A percentile compares a stretch with the other conserved stretches of the same genome.
Conservation (phyloP, 2,113 vertebrate species). For the Colossoma macropomum region DNA sequence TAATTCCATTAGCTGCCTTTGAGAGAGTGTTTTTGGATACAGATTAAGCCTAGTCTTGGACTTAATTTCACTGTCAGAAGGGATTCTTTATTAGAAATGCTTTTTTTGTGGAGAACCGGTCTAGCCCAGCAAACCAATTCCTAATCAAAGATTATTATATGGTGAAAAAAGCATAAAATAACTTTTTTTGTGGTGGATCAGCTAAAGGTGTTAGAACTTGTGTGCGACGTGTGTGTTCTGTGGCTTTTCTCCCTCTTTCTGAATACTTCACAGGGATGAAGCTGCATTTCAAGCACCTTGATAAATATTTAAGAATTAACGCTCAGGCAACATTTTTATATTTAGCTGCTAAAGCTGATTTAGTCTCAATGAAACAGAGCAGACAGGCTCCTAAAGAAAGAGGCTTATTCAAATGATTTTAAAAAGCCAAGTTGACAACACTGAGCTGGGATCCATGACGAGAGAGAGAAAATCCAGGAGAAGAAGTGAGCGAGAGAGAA, state of each 20-base stretch:
- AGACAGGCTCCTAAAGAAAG: conserved; percentile 70
- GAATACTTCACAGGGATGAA: conserved; percentile 58
- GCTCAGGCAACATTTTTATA: conserved; percentile 72
- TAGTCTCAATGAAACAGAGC: conserved; percentile 73
- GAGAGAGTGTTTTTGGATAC: not conserved
- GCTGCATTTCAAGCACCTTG: conserved; percentile 66
- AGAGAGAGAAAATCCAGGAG: conserved; percentile 61
- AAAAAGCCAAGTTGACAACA: conserved; percentile 77
- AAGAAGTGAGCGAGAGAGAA: conserved; percentile 32
- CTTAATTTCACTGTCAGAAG: not conserved
- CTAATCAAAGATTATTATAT: not conserved
- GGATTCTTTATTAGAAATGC: not conserved
- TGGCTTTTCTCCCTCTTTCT: conserved; percentile 38
- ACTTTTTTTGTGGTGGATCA: not conserved
- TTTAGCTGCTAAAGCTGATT: conserved; percentile 79
- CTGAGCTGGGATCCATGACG: conserved; percentile 63
- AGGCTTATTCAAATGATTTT: conserved; percentile 80
- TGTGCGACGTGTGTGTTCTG: conserved; percentile 36
- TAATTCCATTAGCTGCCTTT: not conserved
- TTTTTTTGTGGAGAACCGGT: not conserved
- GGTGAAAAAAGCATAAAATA: not conserved
- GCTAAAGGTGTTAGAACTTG: conserved; percentile 42
- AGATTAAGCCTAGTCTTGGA: not conserved
- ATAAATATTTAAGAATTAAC: conserved; percentile 75
- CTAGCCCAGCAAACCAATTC: not conserved